Evolutionary conservation across 1,140 invertebrate genomes (phyloP), one percentile per base, ranked within the genome.

Genomic region (Cephus cinctus): DNA sequence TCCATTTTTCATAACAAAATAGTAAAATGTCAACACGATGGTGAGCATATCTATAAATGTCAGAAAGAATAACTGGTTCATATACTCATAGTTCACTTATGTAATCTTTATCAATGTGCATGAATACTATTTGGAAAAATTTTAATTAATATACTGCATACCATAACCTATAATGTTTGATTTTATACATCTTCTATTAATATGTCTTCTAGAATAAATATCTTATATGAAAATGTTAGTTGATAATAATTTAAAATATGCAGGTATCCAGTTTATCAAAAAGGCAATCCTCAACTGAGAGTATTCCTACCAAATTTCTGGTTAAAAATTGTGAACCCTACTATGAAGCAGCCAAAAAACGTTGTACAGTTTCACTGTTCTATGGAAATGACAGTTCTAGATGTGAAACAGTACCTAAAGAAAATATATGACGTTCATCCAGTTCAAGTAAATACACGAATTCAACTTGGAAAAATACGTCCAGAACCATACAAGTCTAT

Each of bases 271-370:
- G 58, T 94, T 12, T 96, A 93, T 71, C 87, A 89, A 74, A 85
- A 81, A 73, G 94, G 93, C 6, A 91, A 93, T 73, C 93, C 94
- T 16, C 94, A 97, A 65, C 69, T 93, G 22, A 77, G 93, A 50
- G 78, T 96, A 21, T 96, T 93, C 75, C 71, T 98, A 16, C 93
- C 94, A 8, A 92, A 96, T 73, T 96, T 96, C 73, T 96, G 89
- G 88, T 88, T 98, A 86, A 97, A 95, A 76, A 58, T 97, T 3
- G 81, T 96, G 2, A 79, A 82, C 39, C 84, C 88, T 3, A 61
- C 80, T 25, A 30, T 62, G 1, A 76, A 81, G 15, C 86, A 88
- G 41, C 80, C 83, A 25, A 74, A 81, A 31, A 93, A 96, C 79
- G 64, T 88, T 31, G 87, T 94, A 1, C 79, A 86, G 35, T 97